Base-by-base conservation (phyloP, 2,888 invertebrate species). In the Zygaena filipendulae region DNA sequence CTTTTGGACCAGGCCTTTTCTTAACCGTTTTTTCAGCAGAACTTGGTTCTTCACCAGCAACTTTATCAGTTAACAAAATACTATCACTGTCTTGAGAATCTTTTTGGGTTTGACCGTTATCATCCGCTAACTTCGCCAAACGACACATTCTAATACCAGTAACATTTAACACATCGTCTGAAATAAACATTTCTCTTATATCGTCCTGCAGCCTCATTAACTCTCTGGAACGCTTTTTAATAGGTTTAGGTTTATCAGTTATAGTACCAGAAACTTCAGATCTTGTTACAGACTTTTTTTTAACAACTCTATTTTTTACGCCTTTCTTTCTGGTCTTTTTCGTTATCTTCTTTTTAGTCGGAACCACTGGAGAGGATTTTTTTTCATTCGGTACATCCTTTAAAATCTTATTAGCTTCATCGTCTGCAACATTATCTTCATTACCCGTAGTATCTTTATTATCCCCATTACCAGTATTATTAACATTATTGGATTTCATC, bases 101-200 rank as follows among this genome's bases (percentile, higher is more conserved):
- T 21, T 58, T 63, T 11, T 43, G 33, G 27, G 25, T 25, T 19
- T 40, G 32, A 20, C 23, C 36, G 38, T 59, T 64, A 13, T 68
- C 71, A 36, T 69, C 67, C 7, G 59, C 62, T 33, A 83, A 63
- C 58, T 83, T 84, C 14, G 83, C 71, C 29, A 84, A 50, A 25
- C 85, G 81, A 49, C 87, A 88, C 75, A 83, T 83, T 39, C 88
- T 67, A 47, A 85, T 82, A 7, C 87, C 87, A 2, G 84, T 84
- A 8, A 85, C 82, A 27, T 84, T 69, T 29, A 74, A 43, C 25
- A 87, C 82, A 14, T 83, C 86, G 38, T 86, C 82, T 39, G 82
- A 79, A 29, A 87, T 84, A 46, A 87, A 87, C 84, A 87, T 87
- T 47, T 88, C 87, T 42, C 85, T 82, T 21, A 88, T 84, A 41